These are phyloP conservation scores for Synergus laeviventris DNA, from an alignment of 2,888 invertebrate species.

Conservation along the genomic window DNA sequence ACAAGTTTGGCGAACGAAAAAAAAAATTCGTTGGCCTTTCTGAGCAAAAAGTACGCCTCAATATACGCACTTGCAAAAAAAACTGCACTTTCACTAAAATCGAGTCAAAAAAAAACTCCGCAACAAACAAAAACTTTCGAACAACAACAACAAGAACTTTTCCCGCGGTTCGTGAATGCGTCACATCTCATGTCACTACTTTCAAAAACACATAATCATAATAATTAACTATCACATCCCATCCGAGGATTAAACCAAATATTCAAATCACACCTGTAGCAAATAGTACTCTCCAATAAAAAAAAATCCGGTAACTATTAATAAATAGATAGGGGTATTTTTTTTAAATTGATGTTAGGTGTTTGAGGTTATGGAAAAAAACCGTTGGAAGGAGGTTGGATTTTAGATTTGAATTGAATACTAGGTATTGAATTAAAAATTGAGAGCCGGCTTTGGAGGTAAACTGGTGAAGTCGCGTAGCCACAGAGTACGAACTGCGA, in stretches of 20 bases:
- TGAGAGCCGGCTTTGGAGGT: constrained; percentile 46
- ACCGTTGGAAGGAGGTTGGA: constrained; percentile 21
- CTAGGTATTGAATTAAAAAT: constrained; percentile 8
- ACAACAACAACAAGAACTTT: constrained; percentile 15
- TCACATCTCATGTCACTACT: constrained; percentile 39
- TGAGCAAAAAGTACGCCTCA: background rate
- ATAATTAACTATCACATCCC: constrained; percentile 29
- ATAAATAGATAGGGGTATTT: background rate
- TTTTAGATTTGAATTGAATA: background rate
- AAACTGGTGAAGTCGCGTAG: constrained; percentile 25
- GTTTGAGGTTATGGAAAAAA: background rate
- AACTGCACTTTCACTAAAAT: constrained; percentile 27
- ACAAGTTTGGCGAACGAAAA: constrained; percentile 33
- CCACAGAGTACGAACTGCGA: constrained; percentile 41
- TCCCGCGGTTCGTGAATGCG: constrained; percentile 25
- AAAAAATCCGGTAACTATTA: background rate
- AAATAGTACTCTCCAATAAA: background rate
- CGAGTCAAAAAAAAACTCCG: background rate
- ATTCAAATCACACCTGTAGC: background rate
- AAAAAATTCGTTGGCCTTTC: constrained; percentile 38
- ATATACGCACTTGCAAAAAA: background rate
- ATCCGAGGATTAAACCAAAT: background rate
- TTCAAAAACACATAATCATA: constrained; percentile 24
- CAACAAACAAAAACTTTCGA: constrained; percentile 5
- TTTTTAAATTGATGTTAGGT: constrained; percentile 33